Evolutionary conservation across 2,113 vertebrate species (phyloP).

Genomic region (Cinclus cinclus): DNA sequence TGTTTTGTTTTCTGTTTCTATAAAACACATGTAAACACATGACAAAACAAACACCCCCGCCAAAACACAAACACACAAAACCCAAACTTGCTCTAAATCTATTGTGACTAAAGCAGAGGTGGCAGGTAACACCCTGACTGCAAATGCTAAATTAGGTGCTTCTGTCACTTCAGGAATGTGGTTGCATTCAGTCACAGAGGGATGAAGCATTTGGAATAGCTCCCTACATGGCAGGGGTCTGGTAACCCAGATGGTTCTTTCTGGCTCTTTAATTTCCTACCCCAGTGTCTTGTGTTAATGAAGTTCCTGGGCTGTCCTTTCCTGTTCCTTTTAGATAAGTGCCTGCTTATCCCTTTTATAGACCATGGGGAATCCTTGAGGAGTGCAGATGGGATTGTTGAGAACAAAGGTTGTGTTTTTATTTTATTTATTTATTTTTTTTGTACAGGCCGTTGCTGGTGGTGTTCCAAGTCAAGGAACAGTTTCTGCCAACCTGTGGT

Average conservation of each 20-base stretch:
- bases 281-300: not conserved
- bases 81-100: not conserved
- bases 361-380: not conserved
- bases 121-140: not conserved
- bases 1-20: not conserved
- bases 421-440: not conserved
- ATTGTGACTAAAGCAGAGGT: not conserved
- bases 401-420: not conserved
- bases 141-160: not conserved
- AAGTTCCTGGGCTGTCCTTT: not conserved
- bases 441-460: not conserved
- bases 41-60: not conserved
- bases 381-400: not conserved
- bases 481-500: not conserved
- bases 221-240: not conserved
- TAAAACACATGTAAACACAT: not conserved
- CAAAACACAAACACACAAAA: not conserved
- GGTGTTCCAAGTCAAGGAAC: not conserved
- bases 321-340: not conserved
- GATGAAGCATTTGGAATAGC: not conserved
- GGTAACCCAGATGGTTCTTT: not conserved
- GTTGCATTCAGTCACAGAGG: not conserved
- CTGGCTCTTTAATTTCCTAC: not conserved
- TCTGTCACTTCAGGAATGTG: not conserved
- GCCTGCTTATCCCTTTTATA: not conserved